phyloP scores from a whole-genome alignment of 37 sponge, comb jelly and placozoan genomes.

The Chondrilla cf. caribensis region DNA sequence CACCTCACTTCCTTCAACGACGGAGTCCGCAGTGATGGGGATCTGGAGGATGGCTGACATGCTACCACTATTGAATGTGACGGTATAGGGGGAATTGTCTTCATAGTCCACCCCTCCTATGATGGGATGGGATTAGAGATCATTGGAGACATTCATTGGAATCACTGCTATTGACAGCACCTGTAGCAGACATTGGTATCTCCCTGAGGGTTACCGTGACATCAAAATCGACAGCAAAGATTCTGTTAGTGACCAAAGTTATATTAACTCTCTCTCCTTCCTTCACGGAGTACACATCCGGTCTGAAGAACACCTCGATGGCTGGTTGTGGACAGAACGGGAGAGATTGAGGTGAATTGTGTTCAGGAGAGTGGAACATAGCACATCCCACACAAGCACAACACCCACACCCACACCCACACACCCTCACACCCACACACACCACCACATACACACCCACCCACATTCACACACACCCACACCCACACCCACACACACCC shows the following conservation, averaged over 20 bases:
- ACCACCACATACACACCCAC: too few species aligned
- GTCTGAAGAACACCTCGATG: not conserved
- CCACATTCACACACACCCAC: too few species aligned
- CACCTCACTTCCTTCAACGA: not conserved
- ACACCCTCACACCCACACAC: not conserved
- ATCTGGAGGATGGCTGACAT: not conserved
- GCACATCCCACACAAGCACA: too few species aligned
- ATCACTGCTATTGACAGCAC: not conserved
- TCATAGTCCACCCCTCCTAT: not conserved
- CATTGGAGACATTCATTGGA: not conserved
- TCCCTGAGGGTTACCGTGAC: not conserved
- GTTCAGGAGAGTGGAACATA: not conserved
- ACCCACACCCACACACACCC: too few species aligned
- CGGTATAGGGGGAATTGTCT: not conserved
- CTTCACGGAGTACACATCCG: not conserved
- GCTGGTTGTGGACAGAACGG: not conserved
- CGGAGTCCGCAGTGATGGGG: not conserved
- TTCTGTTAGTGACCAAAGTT: not conserved
- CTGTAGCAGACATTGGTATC: not conserved
- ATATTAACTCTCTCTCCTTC: slow-evolving; percentile 1
- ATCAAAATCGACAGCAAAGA: not conserved
- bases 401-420: too few species aligned
- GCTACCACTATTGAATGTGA: not conserved
- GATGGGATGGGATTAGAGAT: not conserved
- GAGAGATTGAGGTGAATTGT: not conserved